phyloP scores from a whole-genome alignment of 1,140 invertebrate genomes.

The Rhyzopertha dominica region DNA sequence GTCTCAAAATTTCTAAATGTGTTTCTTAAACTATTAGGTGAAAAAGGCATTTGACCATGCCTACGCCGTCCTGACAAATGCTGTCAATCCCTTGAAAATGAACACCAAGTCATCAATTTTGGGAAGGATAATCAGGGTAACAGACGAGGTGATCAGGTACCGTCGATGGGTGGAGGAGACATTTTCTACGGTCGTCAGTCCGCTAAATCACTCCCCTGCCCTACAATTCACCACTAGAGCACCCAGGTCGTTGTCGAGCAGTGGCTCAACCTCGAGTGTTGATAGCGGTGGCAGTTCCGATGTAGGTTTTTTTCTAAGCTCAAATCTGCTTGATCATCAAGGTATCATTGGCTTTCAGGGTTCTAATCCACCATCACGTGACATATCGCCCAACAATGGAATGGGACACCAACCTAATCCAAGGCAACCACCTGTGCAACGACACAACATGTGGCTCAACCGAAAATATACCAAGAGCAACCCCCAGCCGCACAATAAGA shows the following conservation, averaged over 20 bases:
- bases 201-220: conserved; percentile 15
- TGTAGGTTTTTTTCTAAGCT: conserved; percentile 22
- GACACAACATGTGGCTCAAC: background rate
- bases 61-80: conserved; percentile 78
- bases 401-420: conserved; percentile 8
- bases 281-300: conserved; percentile 41
- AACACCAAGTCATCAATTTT: conserved; percentile 67
- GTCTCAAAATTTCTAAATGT: too few species aligned
- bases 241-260: conserved; percentile 39
- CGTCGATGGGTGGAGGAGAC: conserved; percentile 57
- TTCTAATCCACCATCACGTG: conserved; percentile 36
- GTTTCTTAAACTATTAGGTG: too few species aligned
- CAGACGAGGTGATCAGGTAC: conserved; percentile 91
- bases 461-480: conserved; percentile 1
- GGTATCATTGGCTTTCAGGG: conserved; percentile 22
- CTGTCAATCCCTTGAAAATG: conserved; percentile 63
- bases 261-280: conserved; percentile 37
- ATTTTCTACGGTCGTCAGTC: conserved; percentile 19
- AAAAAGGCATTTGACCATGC: conserved; percentile 95
- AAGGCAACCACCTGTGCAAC: conserved; percentile 5
- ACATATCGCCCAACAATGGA: conserved; percentile 38
- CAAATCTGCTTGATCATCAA: background rate
- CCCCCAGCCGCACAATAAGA: conserved; percentile 1
- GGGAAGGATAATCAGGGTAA: conserved; percentile 85
- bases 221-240: conserved; percentile 23